These are phyloP conservation scores for Hemicordylus capensis DNA, from an alignment of 2,113 vertebrate species.

Conservation along the genomic window DNA sequence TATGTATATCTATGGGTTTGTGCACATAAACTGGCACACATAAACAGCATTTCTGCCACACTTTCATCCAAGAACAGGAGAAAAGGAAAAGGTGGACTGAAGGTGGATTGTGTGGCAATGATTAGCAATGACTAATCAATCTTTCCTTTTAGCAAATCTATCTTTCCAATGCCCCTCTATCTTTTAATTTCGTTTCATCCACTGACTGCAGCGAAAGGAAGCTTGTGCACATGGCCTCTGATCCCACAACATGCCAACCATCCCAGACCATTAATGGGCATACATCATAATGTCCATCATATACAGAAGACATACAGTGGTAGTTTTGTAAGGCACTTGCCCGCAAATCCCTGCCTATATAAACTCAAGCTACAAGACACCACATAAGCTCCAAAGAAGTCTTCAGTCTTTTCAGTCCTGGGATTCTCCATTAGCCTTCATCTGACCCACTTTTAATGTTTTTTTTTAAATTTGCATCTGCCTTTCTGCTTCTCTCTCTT, in stretches of 20 bases:
- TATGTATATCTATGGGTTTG: background rate
- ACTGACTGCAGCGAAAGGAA: background rate
- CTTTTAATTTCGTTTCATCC: background rate
- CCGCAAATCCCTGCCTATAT: background rate
- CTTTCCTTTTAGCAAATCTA: background rate
- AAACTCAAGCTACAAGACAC: background rate
- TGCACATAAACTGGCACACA: too few relatives aligned
- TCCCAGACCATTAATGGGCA: background rate
- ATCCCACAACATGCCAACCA: background rate
- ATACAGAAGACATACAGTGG: background rate
- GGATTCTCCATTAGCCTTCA: background rate
- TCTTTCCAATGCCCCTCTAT: too few relatives aligned
- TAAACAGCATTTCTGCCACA: background rate
- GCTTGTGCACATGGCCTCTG: background rate
- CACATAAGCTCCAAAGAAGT: background rate
- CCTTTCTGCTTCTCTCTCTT: background rate
- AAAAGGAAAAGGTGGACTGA: background rate
- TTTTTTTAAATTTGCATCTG: background rate
- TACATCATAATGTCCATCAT: background rate
- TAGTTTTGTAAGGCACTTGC: background rate
- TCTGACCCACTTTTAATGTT: background rate
- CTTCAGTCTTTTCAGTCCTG: background rate
- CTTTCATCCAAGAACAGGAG: background rate
- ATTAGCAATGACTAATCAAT: background rate
- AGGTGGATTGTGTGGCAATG: background rate